Conservation (phyloP, 1,140 invertebrate genomes). For the Drosophila kepulauana region DNA sequence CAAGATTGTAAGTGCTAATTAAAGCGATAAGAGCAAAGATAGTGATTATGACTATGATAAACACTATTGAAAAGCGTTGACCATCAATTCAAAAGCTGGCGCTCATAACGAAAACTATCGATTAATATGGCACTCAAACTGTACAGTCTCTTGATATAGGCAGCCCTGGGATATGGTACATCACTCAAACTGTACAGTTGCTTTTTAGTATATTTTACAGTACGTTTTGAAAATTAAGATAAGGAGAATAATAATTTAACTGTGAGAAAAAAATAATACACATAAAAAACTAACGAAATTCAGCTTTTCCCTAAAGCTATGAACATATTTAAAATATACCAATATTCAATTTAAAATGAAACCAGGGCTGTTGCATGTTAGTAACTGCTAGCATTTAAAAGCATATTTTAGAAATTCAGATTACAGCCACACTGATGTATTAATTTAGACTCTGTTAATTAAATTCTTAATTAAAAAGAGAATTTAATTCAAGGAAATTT, state of each 20-base stretch:
- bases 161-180: background rate
- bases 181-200: background rate
- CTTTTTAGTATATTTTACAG: background rate
- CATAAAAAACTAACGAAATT: no score
- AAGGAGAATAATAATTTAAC: no score
- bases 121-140: background rate
- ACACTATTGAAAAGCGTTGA: background rate
- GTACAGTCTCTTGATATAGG: background rate
- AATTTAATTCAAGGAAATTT: slow-evolving; percentile 3
- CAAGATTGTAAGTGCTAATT: background rate
- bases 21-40: background rate
- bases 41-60: background rate
- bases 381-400: no score
- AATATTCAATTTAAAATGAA: no score
- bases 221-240: no score
- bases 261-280: no score
- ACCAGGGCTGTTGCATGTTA: no score
- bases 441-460: slow-evolving; percentile 1
- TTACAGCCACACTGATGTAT: background rate
- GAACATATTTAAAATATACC: no score
- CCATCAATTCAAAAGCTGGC: background rate
- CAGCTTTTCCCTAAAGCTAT: no score
- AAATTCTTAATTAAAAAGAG: slow-evolving; percentile 36
- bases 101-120: slow-evolving; percentile 1
- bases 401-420: no score